A percentile compares a stretch with the other conserved stretches of the same genome.
Evolutionary conservation across 1,140 invertebrate genomes (phyloP).

Genomic region (Bathynomus jamesi): DNA sequence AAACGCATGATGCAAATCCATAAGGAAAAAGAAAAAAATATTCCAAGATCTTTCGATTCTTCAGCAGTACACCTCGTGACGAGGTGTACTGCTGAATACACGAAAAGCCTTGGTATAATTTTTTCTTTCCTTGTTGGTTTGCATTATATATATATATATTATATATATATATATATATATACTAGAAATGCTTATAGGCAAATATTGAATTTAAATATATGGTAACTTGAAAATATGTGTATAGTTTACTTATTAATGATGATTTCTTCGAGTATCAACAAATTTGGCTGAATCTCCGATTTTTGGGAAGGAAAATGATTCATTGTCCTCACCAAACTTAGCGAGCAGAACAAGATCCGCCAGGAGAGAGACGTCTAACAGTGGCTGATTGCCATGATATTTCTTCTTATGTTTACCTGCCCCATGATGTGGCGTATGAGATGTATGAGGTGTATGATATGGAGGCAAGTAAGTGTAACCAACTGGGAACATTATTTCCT

Average conservation of each 20-base stretch:
- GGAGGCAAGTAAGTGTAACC: background rate
- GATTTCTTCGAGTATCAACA: constrained; percentile 1
- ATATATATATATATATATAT: too few relatives aligned
- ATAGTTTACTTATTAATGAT: constrained; percentile 10
- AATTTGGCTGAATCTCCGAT: constrained; percentile 13
- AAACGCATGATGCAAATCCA: too few relatives aligned
- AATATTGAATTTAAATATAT: too few relatives aligned
- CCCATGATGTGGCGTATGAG: background rate
- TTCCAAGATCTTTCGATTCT: too few relatives aligned
- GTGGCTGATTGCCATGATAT: background rate
- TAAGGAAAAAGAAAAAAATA: too few relatives aligned
- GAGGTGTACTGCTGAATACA: too few relatives aligned
- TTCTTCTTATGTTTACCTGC: background rate
- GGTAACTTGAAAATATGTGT: too few relatives aligned
- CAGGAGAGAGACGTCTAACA: constrained; percentile 6
- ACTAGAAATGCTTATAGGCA: too few relatives aligned
- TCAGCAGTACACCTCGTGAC: too few relatives aligned
- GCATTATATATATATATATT: too few relatives aligned
- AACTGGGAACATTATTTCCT: background rate
- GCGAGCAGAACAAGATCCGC: constrained; percentile 2
- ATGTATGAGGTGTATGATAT: background rate
- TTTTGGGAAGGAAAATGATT: constrained; percentile 19
- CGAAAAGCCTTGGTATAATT: too few relatives aligned
- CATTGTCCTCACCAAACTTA: constrained; percentile 9
- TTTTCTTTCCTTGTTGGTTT: too few relatives aligned